These are phyloP conservation scores for Hydrotaea cyrtoneurina DNA, from an alignment of 2,888 invertebrate genomes.

Conservation along the genomic window DNA sequence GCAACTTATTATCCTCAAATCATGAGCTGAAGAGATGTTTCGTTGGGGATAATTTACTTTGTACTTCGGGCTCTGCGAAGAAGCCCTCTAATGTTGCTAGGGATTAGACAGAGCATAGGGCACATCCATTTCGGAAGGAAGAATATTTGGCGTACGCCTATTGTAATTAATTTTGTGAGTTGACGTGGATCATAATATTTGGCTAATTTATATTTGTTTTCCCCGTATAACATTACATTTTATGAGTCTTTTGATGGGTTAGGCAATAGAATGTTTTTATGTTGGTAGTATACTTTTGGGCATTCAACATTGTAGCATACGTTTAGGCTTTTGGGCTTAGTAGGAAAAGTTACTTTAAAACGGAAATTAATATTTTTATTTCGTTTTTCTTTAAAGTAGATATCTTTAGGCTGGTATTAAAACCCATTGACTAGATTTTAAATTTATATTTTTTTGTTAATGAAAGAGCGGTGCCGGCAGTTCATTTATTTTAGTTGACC, in stretches of 20 bases:
- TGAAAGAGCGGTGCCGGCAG: no score
- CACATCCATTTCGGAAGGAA: neutral
- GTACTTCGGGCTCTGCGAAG: neutral
- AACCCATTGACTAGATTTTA: no score
- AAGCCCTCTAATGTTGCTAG: neutral
- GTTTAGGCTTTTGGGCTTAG: neutral
- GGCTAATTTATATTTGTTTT: neutral
- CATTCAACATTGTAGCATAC: neutral
- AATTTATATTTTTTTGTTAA: no score
- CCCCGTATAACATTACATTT: neutral
- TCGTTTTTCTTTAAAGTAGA: no score
- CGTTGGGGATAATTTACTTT: neutral
- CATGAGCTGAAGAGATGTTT: neutral
- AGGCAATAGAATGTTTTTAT: conserved; percentile 1
- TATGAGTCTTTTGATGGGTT: neutral
- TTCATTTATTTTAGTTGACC: no score
- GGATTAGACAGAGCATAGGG: neutral
- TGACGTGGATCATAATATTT: neutral
- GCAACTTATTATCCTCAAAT: neutral
- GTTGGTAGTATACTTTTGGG: neutral
- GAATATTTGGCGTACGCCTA: neutral
- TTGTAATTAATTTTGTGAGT: no score
- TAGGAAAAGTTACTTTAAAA: neutral
- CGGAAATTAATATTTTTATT: conserved; percentile 2
- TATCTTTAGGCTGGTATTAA: no score